These are phyloP conservation scores for Poecilus cupreus DNA, from an alignment of 2,888 invertebrate genomes.

Conservation along the genomic window DNA sequence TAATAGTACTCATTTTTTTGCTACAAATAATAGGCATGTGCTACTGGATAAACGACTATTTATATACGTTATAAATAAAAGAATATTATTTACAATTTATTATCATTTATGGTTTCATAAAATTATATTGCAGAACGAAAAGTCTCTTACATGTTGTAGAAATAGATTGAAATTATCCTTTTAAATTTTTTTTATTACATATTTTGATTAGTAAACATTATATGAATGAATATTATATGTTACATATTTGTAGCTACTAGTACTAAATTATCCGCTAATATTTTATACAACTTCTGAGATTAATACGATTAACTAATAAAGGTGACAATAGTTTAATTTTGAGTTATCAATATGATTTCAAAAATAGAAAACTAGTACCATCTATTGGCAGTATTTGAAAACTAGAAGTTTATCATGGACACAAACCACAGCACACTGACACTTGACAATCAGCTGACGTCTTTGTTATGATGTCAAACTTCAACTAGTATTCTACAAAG, in stretches of 20 bases:
- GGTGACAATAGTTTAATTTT: no score
- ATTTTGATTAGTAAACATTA: no score
- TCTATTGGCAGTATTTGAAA: background rate
- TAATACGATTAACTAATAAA: no score
- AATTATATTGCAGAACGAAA: background rate
- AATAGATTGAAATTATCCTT: background rate
- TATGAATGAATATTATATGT: no score
- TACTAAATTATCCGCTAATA: no score
- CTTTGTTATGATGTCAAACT: conserved; percentile 54
- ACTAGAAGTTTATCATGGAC: background rate
- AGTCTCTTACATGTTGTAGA: background rate
- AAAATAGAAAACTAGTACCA: background rate
- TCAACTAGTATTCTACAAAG: conserved; percentile 32
- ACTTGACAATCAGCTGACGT: conserved; percentile 58
- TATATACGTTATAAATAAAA: background rate
- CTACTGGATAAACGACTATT: conserved; percentile 3
- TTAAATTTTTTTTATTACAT: background rate
- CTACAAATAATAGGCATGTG: background rate
- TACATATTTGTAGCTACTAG: no score
- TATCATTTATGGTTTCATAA: background rate
- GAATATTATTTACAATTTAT: background rate
- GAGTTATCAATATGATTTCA: no score
- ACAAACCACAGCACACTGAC: conserved; percentile 38
- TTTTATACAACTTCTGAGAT: no score
- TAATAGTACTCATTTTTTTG: background rate